A percentile compares a stretch with the other conserved stretches of the same genome.
These are phyloP conservation scores for Rhagoletis zephyria DNA, from an alignment of 1,140 invertebrate species.

Conservation along the genomic window DNA sequence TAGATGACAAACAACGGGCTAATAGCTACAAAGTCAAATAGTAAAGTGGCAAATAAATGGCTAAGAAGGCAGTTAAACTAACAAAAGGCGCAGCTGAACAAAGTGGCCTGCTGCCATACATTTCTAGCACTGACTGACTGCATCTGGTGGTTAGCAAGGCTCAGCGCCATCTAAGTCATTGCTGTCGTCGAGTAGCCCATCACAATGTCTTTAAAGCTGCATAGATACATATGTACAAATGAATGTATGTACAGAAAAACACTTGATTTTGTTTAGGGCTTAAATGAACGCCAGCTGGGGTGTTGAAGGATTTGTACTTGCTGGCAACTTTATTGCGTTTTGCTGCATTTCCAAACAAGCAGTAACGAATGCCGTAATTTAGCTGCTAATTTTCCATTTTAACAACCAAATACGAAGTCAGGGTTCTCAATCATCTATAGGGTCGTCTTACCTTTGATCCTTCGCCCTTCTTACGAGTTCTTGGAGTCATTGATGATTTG, in stretches of 20 bases:
- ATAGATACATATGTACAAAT: background rate
- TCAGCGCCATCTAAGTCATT: background rate
- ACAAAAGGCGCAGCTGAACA: background rate
- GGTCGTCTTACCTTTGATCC: background rate
- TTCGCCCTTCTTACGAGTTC: background rate
- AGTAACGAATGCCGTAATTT: slow-evolving; percentile 25
- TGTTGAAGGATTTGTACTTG: background rate
- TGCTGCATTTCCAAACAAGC: background rate
- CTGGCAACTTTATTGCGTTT: background rate
- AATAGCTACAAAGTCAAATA: background rate
- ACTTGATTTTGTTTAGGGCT: background rate
- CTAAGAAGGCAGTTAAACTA: background rate
- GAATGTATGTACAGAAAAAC: background rate
- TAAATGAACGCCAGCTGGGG: background rate
- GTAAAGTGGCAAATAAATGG: background rate
- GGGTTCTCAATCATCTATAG: background rate
- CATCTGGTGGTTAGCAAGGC: background rate
- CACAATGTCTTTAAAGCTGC: background rate
- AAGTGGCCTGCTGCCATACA: background rate
- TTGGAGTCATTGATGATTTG: background rate
- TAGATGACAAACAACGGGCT: background rate
- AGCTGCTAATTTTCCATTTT: slow-evolving; percentile 47
- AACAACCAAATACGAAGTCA: background rate
- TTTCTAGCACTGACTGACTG: background rate
- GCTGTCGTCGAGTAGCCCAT: background rate